phyloP scores from a whole-genome alignment of 2,888 invertebrate species.

The Shargacucullia verbasci region DNA sequence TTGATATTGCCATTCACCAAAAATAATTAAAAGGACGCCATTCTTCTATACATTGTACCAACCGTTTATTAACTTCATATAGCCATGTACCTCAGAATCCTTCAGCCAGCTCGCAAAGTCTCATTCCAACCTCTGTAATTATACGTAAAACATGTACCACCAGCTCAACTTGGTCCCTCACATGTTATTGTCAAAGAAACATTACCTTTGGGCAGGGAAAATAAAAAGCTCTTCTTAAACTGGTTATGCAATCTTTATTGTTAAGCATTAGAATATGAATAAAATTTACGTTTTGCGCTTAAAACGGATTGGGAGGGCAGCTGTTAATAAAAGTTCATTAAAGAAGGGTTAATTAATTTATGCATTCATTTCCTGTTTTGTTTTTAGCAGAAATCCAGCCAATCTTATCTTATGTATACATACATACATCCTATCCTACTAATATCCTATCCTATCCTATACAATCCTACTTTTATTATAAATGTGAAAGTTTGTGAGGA shows the following conservation, averaged over 20 bases:
- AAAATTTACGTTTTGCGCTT: constrained; percentile 24
- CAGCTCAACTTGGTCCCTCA: constrained; percentile 25
- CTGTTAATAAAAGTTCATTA: constrained; percentile 6
- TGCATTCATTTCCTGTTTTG: too few species aligned
- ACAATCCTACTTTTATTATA: too few species aligned
- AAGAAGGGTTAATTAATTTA: constrained; percentile 4
- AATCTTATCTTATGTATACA: too few species aligned
- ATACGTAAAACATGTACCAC: constrained; percentile 33
- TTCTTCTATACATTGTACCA: constrained; percentile 21
- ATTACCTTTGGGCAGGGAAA: neutral
- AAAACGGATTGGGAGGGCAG: constrained; percentile 15
- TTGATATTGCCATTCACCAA: too few species aligned
- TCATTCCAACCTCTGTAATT: constrained; percentile 37
- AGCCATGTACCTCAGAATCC: constrained; percentile 44
- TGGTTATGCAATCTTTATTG: constrained; percentile 32
- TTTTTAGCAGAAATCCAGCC: too few species aligned
- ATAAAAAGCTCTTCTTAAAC: constrained; percentile 14
- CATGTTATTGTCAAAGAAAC: constrained; percentile 15
- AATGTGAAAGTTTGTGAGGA: too few species aligned
- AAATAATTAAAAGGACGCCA: too few species aligned
- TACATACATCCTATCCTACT: too few species aligned
- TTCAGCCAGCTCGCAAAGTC: constrained; percentile 23
- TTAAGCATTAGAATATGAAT: constrained; percentile 26
- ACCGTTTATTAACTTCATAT: constrained; percentile 39
- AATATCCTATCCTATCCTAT: too few species aligned